Base-by-base conservation (phyloP, 2,113 vertebrate species). In the Echinops telfairi region DNA sequence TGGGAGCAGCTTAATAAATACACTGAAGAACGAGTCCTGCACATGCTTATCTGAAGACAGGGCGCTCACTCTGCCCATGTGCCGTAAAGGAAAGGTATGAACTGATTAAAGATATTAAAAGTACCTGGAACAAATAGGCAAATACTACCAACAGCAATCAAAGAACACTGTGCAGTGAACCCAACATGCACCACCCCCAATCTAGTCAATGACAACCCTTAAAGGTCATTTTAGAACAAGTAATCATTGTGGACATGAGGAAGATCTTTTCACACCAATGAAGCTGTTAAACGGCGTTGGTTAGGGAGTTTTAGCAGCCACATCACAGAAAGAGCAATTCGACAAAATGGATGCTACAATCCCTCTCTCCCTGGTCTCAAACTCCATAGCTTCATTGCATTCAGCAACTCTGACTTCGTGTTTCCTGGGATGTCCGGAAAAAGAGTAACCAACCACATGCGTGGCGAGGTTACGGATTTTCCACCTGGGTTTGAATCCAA, bases 301-400 rank as follows among this genome's bases (percentile, higher is more conserved):
- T 94, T 88, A 78, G 2, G 20, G 88, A 93, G 85, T 66, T 58
- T 81, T 29, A 23, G 29, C 95, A 64, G 79, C 40, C 68, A 40
- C 10, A 76, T 53, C 88, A 90, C 71, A 88, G 75, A 60, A 89
- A 93, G 70, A 92, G 88, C 88, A 94, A 82, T 90, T 91, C 94
- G 93, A 43, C 89, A 83, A 89, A 88, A 90, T 62, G 57, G 78
- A 81, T 22, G 82, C 27, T 89, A 84, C 75, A 60, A 88, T 86
- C 76, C 83, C 4, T 40, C 82, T 64, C 73, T 68, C 36, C 47
- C 66, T 22, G 78, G 38, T 71, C 87, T 89, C 57, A 82, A 53
- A 95, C 92, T 91, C 91, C 86, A 86, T 12, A 94, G 71, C 40
- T 89, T 87, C 75, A 62, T 73, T 92, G 85, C 76, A 57, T 85